These are phyloP conservation scores for Cephonodes hylas DNA, from an alignment of 2,888 invertebrate genomes.

Conservation along the genomic window DNA sequence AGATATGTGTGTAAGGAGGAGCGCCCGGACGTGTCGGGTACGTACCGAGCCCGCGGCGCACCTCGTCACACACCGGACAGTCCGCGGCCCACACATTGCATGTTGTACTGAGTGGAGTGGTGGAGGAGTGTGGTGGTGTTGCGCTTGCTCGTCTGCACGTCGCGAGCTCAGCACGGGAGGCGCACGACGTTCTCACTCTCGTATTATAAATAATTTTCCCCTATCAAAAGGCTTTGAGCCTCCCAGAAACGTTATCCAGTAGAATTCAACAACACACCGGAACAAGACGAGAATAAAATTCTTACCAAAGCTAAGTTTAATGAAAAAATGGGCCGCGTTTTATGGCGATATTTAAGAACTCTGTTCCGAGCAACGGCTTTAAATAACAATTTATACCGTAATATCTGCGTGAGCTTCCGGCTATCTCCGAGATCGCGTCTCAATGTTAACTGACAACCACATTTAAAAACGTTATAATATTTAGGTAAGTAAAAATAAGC, in stretches of 20 bases:
- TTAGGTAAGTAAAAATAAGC: too few species aligned
- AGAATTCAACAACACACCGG: background rate
- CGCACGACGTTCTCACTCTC: background rate
- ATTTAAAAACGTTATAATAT: background rate
- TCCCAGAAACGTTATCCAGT: background rate
- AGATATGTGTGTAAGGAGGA: background rate
- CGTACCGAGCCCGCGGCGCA: too few species aligned
- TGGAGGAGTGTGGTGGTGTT: too few species aligned
- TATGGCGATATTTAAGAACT: background rate
- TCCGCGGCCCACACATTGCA: too few species aligned
- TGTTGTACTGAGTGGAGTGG: too few species aligned
- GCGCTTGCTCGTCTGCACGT: too few species aligned
- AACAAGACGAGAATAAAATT: background rate
- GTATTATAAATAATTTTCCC: background rate
- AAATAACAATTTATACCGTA: slow-evolving; percentile 1
- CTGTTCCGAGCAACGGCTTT: background rate
- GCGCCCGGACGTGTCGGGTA: background rate
- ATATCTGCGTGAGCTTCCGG: background rate
- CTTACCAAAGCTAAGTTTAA: background rate
- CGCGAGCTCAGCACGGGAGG: background rate
- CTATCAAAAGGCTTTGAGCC: background rate
- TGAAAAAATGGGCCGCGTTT: background rate
- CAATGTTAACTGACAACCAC: too few species aligned
- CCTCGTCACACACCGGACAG: too few species aligned
- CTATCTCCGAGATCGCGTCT: background rate